These are phyloP conservation scores for Monochamus saltuarius DNA, from an alignment of 1,140 invertebrate genomes.

Conservation along the genomic window DNA sequence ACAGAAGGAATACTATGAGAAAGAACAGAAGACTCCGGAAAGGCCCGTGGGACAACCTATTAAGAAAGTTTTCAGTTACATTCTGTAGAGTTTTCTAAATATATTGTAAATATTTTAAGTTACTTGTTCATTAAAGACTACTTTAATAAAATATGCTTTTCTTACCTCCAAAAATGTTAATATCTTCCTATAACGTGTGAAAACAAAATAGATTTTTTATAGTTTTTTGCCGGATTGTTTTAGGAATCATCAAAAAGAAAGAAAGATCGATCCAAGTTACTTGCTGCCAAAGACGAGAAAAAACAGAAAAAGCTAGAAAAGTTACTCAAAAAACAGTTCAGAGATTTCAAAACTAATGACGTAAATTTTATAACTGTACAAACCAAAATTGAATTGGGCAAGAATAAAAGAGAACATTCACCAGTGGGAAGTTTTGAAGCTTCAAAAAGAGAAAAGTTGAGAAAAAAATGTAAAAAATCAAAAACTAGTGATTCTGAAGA, in stretches of 20 bases:
- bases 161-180: too few relatives aligned
- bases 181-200: too few relatives aligned
- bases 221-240: too few relatives aligned
- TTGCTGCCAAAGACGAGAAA: too few relatives aligned
- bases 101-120: too few relatives aligned
- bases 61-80: conserved; percentile 17
- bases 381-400: conserved; percentile 6
- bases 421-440: conserved; percentile 25
- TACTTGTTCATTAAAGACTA: too few relatives aligned
- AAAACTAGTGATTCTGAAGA: background rate
- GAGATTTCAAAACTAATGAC: background rate
- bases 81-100: conserved; percentile 3
- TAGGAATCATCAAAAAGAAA: too few relatives aligned
- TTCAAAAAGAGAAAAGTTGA: conserved; percentile 37
- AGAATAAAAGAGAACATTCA: conserved; percentile 36
- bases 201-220: too few relatives aligned
- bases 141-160: too few relatives aligned
- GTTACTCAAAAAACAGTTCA: background rate
- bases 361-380: background rate
- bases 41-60: conserved; percentile 23
- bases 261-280: too few relatives aligned
- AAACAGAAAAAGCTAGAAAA: background rate
- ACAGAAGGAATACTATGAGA: conserved; percentile 61
- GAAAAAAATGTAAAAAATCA: background rate
- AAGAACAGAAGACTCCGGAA: conserved; percentile 12